Percentiles rank a stretch among this genome's conserved stretches.
Conservation (phyloP, 2,113 vertebrate genomes). For the Tenrec ecaudatus region DNA sequence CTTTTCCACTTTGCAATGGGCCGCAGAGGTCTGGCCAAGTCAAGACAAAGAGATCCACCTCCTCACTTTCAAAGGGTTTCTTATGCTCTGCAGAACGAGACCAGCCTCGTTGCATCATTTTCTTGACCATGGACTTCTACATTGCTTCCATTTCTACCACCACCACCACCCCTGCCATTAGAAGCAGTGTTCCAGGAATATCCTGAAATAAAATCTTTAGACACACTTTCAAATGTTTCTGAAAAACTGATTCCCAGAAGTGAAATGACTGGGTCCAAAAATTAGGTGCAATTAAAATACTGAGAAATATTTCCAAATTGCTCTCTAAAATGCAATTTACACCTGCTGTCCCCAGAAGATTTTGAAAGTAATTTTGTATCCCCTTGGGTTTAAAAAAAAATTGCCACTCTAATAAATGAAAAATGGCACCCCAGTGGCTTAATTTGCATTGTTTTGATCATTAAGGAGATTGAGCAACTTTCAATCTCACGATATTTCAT, state of each 20-base stretch:
- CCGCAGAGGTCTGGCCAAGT: neutral
- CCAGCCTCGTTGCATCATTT: neutral
- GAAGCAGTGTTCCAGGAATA: neutral
- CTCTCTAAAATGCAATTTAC: neutral
- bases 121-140: neutral
- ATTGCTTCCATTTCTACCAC: neutral
- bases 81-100: neutral
- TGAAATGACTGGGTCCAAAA: neutral
- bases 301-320: neutral
- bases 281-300: neutral
- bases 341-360: neutral
- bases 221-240: conserved; percentile 21
- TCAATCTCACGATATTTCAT: neutral
- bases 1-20: conserved; percentile 15
- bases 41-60: neutral
- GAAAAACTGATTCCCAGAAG: conserved; percentile 37
- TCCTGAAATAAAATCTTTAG: neutral
- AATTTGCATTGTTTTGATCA: neutral
- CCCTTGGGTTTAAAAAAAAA: neutral
- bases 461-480: neutral
- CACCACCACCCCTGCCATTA: neutral
- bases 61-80: neutral
- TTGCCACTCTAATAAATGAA: neutral
- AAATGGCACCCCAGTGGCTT: neutral
- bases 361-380: neutral